Evolutionary conservation across 2,888 invertebrate genomes (phyloP), one percentile per base, ranked within the genome.

Genomic region (Sabellastarte sp.): DNA sequence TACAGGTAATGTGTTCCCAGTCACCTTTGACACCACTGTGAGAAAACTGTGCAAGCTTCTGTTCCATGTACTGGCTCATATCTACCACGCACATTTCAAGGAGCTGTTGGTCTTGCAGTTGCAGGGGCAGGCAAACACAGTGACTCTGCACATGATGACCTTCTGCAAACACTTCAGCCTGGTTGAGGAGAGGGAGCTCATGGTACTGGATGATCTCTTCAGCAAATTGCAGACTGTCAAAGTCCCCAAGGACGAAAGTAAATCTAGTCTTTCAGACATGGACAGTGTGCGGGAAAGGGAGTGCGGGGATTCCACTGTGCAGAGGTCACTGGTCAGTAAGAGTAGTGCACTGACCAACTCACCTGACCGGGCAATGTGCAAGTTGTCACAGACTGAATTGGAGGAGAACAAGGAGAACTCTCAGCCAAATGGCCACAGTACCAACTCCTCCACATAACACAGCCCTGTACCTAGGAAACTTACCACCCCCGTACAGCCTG

Each of bases 1-100:
- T 86, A 62, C 86, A 93, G 93, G 92, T 81, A 92, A 93, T 87
- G 91, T 92, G 88, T 98, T 98, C 88, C 96, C 97, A 71, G 89
- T 90, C 83, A 90, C 91, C 83, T 96, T 97, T 87, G 95, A 94
- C 87, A 89, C 90, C 83, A 92, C 93, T 86, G 94, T 95, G 84
- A 92, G 95, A 86, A 95, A 95, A 88, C 95, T 97, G 86, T 89
- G 93, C 87, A 91, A 95, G 85, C 90, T 95, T 87, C 89, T 95
- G 88, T 95, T 95, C 89, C 96, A 96, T 87, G 95, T 97, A 86
- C 89, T 97, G 88, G 95, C 95, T 86, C 97, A 98, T 88, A 89
- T 97, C 86, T 96, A 97, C 88, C 94, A 95, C 85, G 92, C 93
- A 87, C 97, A 98, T 89, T 96, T 95, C 88, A 90, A 93, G 86